Percentiles rank a stretch among this genome's conserved stretches.
Evolutionary conservation across 1,140 invertebrate species (phyloP).

Genomic region (Sminthurides bifidus): DNA sequence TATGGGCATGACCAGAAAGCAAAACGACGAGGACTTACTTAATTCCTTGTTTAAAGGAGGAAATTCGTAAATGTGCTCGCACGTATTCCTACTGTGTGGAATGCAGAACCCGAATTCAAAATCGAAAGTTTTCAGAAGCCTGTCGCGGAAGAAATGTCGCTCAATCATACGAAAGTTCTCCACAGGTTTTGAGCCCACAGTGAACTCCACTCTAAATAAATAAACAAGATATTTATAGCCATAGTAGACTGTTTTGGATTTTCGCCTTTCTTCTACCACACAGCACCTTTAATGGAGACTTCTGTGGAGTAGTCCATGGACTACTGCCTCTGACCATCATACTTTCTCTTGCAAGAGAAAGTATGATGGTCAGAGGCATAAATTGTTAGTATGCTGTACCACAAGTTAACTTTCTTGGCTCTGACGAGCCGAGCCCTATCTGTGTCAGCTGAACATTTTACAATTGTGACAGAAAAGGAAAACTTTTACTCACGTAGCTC

Average conservation of each 20-base stretch:
- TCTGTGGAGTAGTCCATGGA: neutral
- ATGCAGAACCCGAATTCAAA: slow-evolving; percentile 99
- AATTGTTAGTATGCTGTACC: neutral
- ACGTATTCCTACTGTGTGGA: slow-evolving; percentile 91
- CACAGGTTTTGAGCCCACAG: slow-evolving; percentile 78
- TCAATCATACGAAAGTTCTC: slow-evolving; percentile 98
- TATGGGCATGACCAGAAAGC: no score
- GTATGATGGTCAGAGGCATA: neutral
- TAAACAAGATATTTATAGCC: slow-evolving; percentile 7
- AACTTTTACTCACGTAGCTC: slow-evolving; percentile 67
- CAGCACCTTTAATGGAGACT: neutral
- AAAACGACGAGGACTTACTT: slow-evolving; percentile 48
- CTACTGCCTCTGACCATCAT: neutral
- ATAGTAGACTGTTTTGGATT: neutral
- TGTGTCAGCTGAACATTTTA: neutral
- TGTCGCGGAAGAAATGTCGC: slow-evolving; percentile 88
- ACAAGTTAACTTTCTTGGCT: neutral
- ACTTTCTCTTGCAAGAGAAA: neutral
- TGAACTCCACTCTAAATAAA: slow-evolving; percentile 78
- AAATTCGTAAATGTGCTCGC: slow-evolving; percentile 99
- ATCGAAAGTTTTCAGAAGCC: slow-evolving; percentile 93
- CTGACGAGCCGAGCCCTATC: neutral
- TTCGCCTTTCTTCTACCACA: no score
- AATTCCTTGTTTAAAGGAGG: slow-evolving; percentile 71
- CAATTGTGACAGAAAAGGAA: slow-evolving; percentile 7